phyloP scores from a whole-genome alignment of 1,140 invertebrate genomes.

The Drosophila tsacasi region DNA sequence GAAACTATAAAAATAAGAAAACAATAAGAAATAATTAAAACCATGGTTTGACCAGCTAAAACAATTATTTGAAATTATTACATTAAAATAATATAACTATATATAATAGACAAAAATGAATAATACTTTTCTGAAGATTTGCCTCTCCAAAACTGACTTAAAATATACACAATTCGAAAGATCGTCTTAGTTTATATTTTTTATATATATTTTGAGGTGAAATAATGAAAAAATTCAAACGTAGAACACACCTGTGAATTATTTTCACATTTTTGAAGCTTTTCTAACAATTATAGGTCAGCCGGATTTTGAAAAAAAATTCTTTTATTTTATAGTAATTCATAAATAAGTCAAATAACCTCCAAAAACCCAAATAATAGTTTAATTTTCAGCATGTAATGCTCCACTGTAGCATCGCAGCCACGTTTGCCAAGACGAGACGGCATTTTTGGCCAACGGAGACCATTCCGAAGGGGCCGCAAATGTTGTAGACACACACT shows the following conservation, averaged over 20 bases:
- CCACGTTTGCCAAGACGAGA: slow-evolving; percentile 51
- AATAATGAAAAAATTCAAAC: too few relatives aligned
- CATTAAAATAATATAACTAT: too few relatives aligned
- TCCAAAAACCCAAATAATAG: background rate
- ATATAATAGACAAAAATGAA: too few relatives aligned
- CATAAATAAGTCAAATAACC: background rate
- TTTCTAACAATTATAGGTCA: too few relatives aligned
- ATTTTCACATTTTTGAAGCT: too few relatives aligned
- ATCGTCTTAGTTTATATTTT: too few relatives aligned
- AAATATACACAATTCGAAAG: background rate
- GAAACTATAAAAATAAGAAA: background rate
- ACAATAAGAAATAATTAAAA: background rate
- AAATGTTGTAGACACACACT: slow-evolving; percentile 44
- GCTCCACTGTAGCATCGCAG: slow-evolving; percentile 15
- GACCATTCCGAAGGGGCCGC: slow-evolving; percentile 43
- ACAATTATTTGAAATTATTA: too few relatives aligned
- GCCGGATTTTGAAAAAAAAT: too few relatives aligned
- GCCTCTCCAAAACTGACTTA: background rate
- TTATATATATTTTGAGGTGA: too few relatives aligned
- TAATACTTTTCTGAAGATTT: too few relatives aligned
- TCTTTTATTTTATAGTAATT: background rate
- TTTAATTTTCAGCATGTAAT: background rate
- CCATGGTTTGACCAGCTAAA: background rate
- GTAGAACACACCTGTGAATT: too few relatives aligned
- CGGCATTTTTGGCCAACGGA: slow-evolving; percentile 57